Base-by-base conservation (phyloP, 2,797 vertebrate genomes). In the Phrynocephalus forsythii region DNA sequence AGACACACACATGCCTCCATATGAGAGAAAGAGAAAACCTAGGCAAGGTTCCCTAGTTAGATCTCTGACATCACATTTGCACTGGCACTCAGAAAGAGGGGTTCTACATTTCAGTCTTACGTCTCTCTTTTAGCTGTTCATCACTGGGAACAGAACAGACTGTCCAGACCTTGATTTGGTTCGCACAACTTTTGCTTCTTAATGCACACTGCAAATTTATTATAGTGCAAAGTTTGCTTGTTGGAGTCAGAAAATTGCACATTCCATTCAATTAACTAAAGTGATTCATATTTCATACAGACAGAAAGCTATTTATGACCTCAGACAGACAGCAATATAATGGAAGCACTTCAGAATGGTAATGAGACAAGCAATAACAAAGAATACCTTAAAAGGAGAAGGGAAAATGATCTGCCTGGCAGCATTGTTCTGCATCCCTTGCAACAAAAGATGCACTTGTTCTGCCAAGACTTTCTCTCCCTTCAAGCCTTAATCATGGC, bases 281-380 rank as follows among this genome's bases (percentile, higher is more conserved):
- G 92, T 89, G 91, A 95, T 94, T 96, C 94, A 92, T 91, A 92
- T 94, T 95, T 95, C 93, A 93, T 92, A 92, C 92, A 91, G 87
- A 95, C 93, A 95, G 94, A 96, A 85, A 93, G 91, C 93, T 91
- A 92, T 88, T 95, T 95, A 93, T 94, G 94, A 95, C 92, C 93
- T 91, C 90, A 94, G 92, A 91, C 24, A 90, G 90, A 93, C 93
- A 95, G 94, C 91, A 93, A 92, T 88, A 92, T 89, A 89, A 94
- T 95, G 90, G 92, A 88, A 92, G 90, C 86, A 91, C 44, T 92
- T 88, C 77, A 87, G 94, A 94, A 94, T 94, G 90, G 90, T 95
- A 95, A 95, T 94, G 91, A 94, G 92, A 93, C 86, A 91, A 87
- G 85, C 85, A 93, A 94, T 90, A 94, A 95, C 94, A 95, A 92